Evolutionary conservation across 2,113 vertebrate genomes (phyloP), one percentile per base, ranked within the genome.

Genomic region (Chloebia gouldiae): DNA sequence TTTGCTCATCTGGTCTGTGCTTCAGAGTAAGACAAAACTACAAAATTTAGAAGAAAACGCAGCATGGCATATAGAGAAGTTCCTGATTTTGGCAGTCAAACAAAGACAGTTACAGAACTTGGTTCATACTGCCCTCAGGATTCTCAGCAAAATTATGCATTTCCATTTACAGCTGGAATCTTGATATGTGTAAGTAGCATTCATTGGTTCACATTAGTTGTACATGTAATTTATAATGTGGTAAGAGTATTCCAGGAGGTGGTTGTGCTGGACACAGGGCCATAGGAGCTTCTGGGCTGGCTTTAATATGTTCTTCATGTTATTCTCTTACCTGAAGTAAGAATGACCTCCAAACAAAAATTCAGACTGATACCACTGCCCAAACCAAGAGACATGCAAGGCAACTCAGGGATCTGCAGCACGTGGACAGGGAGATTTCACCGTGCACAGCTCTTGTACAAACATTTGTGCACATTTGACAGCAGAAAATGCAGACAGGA

Each of bases 391-490:
- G 35, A n/a, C 10, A 23, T 0, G 2, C 44, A 63, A 85, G n/a
- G 56, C 23, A 35, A 19, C 33, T 31, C 39, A 47, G 22, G 61
- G 42, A 65, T 60, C 51, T 33, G 40, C 31, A 60, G 31, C 31
- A 27, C 0, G 2, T 31, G 64, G 72, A 44, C 5, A 14, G 47
- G 63, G 39, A 75, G 37, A 83, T 18, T 37, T 68, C 57, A 59
- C 39, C 40, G 68, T 27, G n/a, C 27, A 13, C 0, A 1, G 57
- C 12, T 88, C 23, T 30, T 56, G 35, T 33, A 39, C 5, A 4
- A 12, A 61, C 0, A 2, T 22, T 21, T 24, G 20, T 25, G 54
- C 28, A 37, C 0, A 4, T 44, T 2, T 40, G 30, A 45, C 35
- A 76, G 51, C 42, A 91, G 70, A 63, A 89, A 42, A 75, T 1